phyloP scores from a whole-genome alignment of 2,888 invertebrate species.

The Agapostemon virescens region DNA sequence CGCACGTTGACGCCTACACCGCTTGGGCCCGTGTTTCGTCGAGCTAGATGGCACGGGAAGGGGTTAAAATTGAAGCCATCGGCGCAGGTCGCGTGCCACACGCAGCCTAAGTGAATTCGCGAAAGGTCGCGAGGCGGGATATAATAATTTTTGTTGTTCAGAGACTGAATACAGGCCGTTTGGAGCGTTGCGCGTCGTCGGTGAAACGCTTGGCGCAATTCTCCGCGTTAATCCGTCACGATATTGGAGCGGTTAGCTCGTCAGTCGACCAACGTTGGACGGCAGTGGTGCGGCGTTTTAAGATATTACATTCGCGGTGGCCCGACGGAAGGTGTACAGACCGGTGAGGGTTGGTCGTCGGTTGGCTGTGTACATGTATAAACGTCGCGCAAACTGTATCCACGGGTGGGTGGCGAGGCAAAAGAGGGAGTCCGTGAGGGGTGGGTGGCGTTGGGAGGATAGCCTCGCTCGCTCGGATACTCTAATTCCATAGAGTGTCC shows the following conservation, averaged over 20 bases:
- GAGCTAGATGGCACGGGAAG: no score
- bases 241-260: constrained; percentile 27
- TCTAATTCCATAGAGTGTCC: constrained; percentile 69
- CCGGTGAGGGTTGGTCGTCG: not conserved
- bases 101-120: no score
- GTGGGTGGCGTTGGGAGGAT: constrained; percentile 4
- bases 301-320: constrained; percentile 43
- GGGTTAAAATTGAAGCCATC: no score
- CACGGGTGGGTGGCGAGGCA: constrained; percentile 8
- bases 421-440: not conserved
- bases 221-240: constrained; percentile 33
- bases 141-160: no score
- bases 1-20: no score
- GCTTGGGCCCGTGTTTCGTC: no score
- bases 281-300: constrained; percentile 37
- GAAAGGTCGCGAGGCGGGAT: no score
- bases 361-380: constrained; percentile 27
- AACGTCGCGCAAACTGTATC: constrained; percentile 50
- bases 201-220: constrained; percentile 20
- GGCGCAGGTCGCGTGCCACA: no score
- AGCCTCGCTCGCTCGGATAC: constrained; percentile 37
- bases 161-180: no score
- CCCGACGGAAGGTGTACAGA: constrained; percentile 20
- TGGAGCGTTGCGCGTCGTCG: not conserved
- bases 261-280: constrained; percentile 5